phyloP scores from a whole-genome alignment of 2,113 vertebrate species.

The Carassius carassius region DNA sequence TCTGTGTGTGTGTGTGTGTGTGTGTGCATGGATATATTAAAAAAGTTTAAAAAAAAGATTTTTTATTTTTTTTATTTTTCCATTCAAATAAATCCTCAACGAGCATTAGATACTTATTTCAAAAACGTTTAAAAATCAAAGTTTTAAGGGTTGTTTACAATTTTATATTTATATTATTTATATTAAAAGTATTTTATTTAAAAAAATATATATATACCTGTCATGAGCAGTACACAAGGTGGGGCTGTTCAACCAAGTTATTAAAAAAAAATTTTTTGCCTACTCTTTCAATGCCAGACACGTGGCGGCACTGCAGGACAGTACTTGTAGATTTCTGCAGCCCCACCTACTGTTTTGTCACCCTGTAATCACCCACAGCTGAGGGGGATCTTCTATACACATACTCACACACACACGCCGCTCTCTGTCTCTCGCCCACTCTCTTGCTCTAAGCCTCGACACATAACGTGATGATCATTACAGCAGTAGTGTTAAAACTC shows the following conservation, averaged over 20 bases:
- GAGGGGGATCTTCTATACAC: background rate
- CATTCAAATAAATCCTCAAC: no score
- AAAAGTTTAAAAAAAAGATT: no score
- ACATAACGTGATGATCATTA: conserved; percentile 44
- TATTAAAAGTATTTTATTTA: no score
- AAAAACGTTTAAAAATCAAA: background rate
- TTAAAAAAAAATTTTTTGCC: background rate
- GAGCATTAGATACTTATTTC: no score
- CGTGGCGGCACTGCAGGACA: conserved; percentile 28
- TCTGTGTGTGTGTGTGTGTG: no score
- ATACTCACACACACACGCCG: background rate
- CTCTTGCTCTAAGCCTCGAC: conserved; percentile 30
- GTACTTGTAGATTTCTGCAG: background rate
- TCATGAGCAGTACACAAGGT: background rate
- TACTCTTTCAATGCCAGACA: background rate
- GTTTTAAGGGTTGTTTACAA: background rate
- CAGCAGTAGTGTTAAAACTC: conserved; percentile 35
- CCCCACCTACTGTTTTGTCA: conserved; percentile 22
- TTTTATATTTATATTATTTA: background rate
- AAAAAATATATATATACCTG: background rate
- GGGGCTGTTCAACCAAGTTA: background rate
- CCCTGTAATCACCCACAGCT: conserved; percentile 10
- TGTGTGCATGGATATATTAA: no score
- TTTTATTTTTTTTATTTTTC: no score
- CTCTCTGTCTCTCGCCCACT: conserved; percentile 39